Conservation (phyloP, 2,888 invertebrate species). For the Prosopocoilus inquinatus region DNA sequence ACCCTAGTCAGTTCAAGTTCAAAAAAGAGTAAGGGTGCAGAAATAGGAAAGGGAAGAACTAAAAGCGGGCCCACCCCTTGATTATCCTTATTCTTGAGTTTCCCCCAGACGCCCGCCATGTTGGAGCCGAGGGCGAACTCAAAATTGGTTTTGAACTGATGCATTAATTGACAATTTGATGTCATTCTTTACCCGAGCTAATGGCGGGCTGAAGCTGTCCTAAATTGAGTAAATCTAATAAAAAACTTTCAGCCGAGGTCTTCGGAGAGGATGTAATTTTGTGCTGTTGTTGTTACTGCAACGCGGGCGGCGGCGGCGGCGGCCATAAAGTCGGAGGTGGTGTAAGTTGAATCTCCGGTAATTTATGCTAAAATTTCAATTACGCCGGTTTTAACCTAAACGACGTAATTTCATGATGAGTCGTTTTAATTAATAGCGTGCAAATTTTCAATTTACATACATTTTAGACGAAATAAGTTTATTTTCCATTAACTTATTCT, state of each 20-base stretch:
- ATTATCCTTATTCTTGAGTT: slow-evolving; percentile 46
- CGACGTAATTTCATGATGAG: background rate
- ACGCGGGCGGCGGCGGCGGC: background rate
- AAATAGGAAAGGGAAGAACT: slow-evolving; percentile 14
- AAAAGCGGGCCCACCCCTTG: slow-evolving; percentile 39
- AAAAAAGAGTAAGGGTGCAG: slow-evolving; percentile 3
- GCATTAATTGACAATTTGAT: slow-evolving; percentile 51
- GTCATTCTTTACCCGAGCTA: slow-evolving; percentile 47
- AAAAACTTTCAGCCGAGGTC: slow-evolving; percentile 39
- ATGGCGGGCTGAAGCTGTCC: slow-evolving; percentile 47
- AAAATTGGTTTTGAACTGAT: slow-evolving; percentile 49
- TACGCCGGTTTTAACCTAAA: background rate
- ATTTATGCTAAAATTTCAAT: background rate
- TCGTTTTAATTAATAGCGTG: too few relatives aligned
- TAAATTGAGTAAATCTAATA: slow-evolving; percentile 48
- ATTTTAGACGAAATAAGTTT: too few relatives aligned
- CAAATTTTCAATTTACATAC: too few relatives aligned
- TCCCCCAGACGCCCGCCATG: slow-evolving; percentile 34
- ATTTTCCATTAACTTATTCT: too few relatives aligned
- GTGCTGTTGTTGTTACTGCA: slow-evolving; percentile 17
- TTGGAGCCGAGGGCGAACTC: slow-evolving; percentile 36
- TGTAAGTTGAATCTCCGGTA: background rate
- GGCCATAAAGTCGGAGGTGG: too few relatives aligned
- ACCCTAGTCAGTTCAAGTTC: slow-evolving; percentile 6
- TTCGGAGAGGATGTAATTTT: slow-evolving; percentile 22